Evolutionary conservation across 2,113 vertebrate species (phyloP), one percentile per base, ranked within the genome.

Genomic region (Oenanthe oenanthe): DNA sequence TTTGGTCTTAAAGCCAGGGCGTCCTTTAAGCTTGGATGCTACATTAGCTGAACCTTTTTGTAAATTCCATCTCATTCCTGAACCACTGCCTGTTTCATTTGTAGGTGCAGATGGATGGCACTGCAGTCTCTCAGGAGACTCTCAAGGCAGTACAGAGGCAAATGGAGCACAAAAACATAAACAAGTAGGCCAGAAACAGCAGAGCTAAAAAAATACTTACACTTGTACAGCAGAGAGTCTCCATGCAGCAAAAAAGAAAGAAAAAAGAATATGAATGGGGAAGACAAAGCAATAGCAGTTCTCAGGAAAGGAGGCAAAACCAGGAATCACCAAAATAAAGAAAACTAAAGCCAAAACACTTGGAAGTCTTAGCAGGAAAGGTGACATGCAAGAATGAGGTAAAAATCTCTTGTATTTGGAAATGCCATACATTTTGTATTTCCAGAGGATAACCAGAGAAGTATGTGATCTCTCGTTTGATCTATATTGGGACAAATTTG

Each of bases 211-310:
- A 96, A 96, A 95, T 99, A 99, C 99, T 99, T 99, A 99, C 99
- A 98, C 98, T 99, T 98, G 99, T 99, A 98, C 99, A 99, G 99
- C 99, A 99, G 97, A 99, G 98, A 98, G 98, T 99, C 99, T 99
- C 98, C 99, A 98, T 98, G 99, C 98, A 98, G 99, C 98, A 98
- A 98, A 98, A 98, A 97, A 97, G 97, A 98, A 98, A 97, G 88
- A 95, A 97, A 97, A 98, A 97, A 98, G 98, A 97, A 97, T 91
- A 97, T 98, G 97, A 98, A 98, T 96, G 97, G 97, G 96, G 97
- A 97, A 97, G 95, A 98, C 94, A 97, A 98, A 98, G 98, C 98
- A 97, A 94, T 12, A 97, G 93, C 95, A 93, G 94, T 96, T 95
- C 95, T 93, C 91, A 97, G 94, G 87, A 92, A 94, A 91, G 87